phyloP scores from a whole-genome alignment of 2,797 vertebrate genomes.

The Poecilia picta region DNA sequence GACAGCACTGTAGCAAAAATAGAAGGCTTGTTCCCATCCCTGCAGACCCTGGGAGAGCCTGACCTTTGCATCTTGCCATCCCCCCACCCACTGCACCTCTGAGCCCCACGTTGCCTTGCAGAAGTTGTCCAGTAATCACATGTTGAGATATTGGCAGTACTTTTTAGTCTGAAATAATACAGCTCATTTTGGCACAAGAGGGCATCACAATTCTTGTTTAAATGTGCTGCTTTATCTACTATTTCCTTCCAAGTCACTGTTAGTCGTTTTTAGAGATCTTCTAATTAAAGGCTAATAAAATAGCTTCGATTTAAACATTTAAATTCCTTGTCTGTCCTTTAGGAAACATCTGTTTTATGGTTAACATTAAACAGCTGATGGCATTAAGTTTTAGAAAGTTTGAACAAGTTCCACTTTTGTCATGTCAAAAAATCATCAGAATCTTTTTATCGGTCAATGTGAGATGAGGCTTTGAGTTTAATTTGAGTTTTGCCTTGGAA shows the following conservation, averaged over 20 bases:
- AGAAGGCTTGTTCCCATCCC: slow-evolving; percentile 39
- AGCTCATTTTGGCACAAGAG: slow-evolving; percentile 48
- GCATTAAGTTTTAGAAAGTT: not conserved
- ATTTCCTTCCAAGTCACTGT: not conserved
- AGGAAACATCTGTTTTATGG: not conserved
- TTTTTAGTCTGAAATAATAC: slow-evolving; percentile 18
- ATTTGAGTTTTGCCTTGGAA: too few species aligned
- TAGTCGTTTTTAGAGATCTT: not conserved
- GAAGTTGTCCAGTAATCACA: slow-evolving; percentile 28
- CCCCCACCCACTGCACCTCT: slow-evolving; percentile 44
- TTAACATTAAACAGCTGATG: too few species aligned
- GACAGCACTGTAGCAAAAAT: slow-evolving; percentile 51
- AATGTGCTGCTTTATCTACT: not conserved
- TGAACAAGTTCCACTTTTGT: not conserved
- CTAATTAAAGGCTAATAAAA: not conserved
- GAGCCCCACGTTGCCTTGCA: slow-evolving; percentile 17
- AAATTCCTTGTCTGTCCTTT: not conserved
- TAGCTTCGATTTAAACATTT: not conserved
- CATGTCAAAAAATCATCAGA: too few species aligned
- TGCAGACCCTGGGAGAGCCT: slow-evolving; percentile 47
- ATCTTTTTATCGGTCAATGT: too few species aligned
- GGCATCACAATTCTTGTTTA: slow-evolving; percentile 41
- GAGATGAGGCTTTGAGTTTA: too few species aligned
- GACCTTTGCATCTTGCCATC: slow-evolving; percentile 67
- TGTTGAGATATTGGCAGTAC: slow-evolving; percentile 41